These are phyloP conservation scores for Pteronotus mesoamericanus DNA, from an alignment of 2,797 vertebrate genomes.

Conservation along the genomic window DNA sequence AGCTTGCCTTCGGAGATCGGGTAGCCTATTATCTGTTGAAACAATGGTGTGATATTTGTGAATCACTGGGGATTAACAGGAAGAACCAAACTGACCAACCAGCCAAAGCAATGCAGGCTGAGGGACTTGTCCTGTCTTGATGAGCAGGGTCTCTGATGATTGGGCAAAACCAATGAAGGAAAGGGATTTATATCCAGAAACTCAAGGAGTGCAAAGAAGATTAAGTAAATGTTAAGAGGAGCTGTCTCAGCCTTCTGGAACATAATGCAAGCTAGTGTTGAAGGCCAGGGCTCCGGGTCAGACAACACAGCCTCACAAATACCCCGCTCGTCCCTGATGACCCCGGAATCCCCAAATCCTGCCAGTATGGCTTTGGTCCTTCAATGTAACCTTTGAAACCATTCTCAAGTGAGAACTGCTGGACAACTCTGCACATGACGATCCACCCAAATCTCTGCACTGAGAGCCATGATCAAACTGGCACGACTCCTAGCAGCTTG, in stretches of 20 bases:
- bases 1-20: constrained; percentile 16
- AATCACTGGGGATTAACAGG: neutral
- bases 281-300: neutral
- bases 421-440: accelerated
- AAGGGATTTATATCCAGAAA: neutral
- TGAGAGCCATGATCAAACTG: neutral
- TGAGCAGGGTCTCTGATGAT: neutral
- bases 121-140: neutral
- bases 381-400: neutral
- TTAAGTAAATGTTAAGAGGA: neutral
- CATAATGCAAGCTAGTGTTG: neutral
- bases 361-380: neutral
- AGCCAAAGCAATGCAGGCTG: neutral
- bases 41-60: neutral
- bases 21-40: neutral
- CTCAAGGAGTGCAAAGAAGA: neutral
- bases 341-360: neutral
- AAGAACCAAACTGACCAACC: neutral
- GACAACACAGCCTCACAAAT: too few species aligned
- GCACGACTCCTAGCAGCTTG: neutral
- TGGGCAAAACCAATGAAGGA: neutral
- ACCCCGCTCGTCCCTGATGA: accelerated
- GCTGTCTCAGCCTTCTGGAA: neutral
- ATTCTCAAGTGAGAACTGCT: neutral
- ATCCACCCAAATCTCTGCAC: neutral